Conservation (phyloP, 2,888 invertebrate genomes). For the Blastobasis lacticolella region DNA sequence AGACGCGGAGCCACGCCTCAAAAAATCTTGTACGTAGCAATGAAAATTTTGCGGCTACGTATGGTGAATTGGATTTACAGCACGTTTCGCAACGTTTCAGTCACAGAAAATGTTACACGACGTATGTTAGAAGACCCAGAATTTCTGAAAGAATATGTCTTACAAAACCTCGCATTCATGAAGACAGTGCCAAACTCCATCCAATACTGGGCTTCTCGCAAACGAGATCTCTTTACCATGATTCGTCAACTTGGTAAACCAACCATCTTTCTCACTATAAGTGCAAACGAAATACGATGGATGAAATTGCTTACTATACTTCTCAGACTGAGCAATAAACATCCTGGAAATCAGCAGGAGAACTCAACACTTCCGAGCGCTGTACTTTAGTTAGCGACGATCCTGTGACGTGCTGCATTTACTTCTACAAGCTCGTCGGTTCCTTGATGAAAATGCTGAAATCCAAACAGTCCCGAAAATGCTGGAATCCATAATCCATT, state of each 20-base stretch:
- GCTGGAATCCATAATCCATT: slow-evolving; percentile 30
- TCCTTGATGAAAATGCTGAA: slow-evolving; percentile 21
- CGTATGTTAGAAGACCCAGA: slow-evolving; percentile 25
- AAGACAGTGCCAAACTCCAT: slow-evolving; percentile 37
- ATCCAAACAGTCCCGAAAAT: too few species aligned
- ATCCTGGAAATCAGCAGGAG: too few species aligned
- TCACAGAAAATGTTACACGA: slow-evolving; percentile 24
- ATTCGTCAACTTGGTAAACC: slow-evolving; percentile 21
- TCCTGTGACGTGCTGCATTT: slow-evolving; percentile 27
- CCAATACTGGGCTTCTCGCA: slow-evolving; percentile 36
- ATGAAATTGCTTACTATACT: not conserved
- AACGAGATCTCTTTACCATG: slow-evolving; percentile 33
- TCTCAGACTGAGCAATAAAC: slow-evolving; percentile 22
- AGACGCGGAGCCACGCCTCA: slow-evolving; percentile 35
- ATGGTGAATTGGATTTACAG: slow-evolving; percentile 20
- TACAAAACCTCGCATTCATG: slow-evolving; percentile 37
- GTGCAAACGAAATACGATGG: not conserved
- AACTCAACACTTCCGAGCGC: too few species aligned
- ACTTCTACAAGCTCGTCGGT: slow-evolving; percentile 37
- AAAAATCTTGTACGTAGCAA: slow-evolving; percentile 40
- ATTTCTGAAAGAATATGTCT: slow-evolving; percentile 27
- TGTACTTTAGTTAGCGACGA: slow-evolving; percentile 25
- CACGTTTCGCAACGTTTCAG: slow-evolving; percentile 23
- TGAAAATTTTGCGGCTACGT: slow-evolving; percentile 36
- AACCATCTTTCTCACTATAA: slow-evolving; percentile 2